Base-by-base conservation (phyloP, 2,888 invertebrate genomes). In the Euphydryas editha region DNA sequence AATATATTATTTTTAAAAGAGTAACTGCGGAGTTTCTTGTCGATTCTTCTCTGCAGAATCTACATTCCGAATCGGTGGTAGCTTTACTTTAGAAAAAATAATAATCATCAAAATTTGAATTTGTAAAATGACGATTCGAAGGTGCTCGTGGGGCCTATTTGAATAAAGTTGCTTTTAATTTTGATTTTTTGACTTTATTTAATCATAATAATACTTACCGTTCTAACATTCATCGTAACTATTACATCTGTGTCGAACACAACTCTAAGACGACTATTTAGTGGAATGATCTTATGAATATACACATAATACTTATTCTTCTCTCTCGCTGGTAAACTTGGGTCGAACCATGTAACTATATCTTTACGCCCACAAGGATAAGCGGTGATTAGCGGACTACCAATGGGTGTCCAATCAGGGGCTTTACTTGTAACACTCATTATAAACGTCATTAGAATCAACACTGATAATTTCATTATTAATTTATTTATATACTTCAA, bases 261-360 rank as follows among this genome's bases (percentile, higher is more conserved):
- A 11, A 61, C 0, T 15, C 54, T 42, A 5, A 61, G 7, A 7
- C 17, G 21, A 55, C 54, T 61, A 17, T 61, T 42, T 18, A 6
- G 10, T 39, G 42, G 61, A 6, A 61, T 5, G 0, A 30, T 6
- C 30, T 15, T 61, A 5, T 55, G 54, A 18, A 61, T 44, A 18
- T 44, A 61, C 20, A 61, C 54, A 8, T 61, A 61, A 7, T 55
- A 61, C 20, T 54, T 44, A 44, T 61, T 61, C 18, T 61, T 61
- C 18, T 61, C 54, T 17, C 44, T 44, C 4, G 61, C 42, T 7
- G 61, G 61, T 4, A 61, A 24, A n/a, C 61, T 55, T 4, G 54
- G 54, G 10, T 61, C 61, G 44, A 30, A 61, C 61, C 61, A 61
- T 18, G 54, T 55, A 10, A 61, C 24, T 3, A 61, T 30, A 44